Evolutionary conservation across 2,113 vertebrate species (phyloP).

Genomic region (Motacilla alba): DNA sequence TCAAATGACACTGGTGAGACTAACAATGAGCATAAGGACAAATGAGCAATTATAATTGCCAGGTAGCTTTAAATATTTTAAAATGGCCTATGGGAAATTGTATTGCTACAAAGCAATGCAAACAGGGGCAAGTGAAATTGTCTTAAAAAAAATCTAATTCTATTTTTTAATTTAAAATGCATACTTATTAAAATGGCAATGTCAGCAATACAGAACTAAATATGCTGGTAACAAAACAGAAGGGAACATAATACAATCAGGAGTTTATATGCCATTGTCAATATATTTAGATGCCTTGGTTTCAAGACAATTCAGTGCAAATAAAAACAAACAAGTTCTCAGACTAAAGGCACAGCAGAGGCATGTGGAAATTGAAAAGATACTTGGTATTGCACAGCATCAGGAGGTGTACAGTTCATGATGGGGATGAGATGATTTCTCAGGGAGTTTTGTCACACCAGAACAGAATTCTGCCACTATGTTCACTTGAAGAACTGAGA

Average conservation of each 20-base stretch:
- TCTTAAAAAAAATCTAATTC: neutral
- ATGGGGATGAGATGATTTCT: neutral
- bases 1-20: neutral
- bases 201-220: neutral
- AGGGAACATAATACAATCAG: neutral
- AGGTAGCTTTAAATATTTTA: neutral
- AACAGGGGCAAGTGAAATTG: neutral
- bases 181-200: neutral
- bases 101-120: neutral
- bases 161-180: neutral
- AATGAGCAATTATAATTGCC: neutral
- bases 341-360: slow-evolving; percentile 34
- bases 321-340: slow-evolving; percentile 46
- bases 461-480: neutral
- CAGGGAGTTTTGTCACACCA: neutral
- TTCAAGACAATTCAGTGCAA: slow-evolving; percentile 16
- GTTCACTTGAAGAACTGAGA: neutral
- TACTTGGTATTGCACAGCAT: neutral
- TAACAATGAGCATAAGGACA: neutral
- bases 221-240: neutral
- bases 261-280: neutral
- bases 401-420: neutral
- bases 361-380: neutral
- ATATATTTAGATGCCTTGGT: neutral
- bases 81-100: neutral